A percentile compares a stretch with the other conserved stretches of the same genome.
These are phyloP conservation scores for Parasteatoda tepidariorum DNA, from an alignment of 1,140 invertebrate species.

Conservation along the genomic window DNA sequence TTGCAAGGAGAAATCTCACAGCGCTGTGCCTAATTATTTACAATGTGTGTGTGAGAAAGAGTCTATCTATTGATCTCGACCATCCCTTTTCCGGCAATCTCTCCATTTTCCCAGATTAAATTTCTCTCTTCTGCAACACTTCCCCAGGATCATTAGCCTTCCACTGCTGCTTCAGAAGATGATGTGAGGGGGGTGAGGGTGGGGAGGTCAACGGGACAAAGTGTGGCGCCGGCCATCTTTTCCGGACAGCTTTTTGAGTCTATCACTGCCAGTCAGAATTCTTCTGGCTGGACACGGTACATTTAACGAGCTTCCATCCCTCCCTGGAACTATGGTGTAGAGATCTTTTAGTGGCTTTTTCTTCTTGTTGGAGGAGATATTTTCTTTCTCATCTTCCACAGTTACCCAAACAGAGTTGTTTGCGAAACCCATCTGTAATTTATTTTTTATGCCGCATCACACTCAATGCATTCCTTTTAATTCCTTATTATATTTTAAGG, in stretches of 20 bases:
- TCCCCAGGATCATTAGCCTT: neutral
- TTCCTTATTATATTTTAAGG: too few relatives aligned
- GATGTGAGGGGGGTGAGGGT: neutral
- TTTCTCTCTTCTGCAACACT: constrained; percentile 2
- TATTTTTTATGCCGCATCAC: too few relatives aligned
- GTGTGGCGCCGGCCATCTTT: constrained; percentile 33
- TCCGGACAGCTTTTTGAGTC: constrained; percentile 12
- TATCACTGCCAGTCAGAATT: neutral
- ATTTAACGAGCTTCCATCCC: constrained; percentile 9
- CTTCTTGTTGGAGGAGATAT: too few relatives aligned
- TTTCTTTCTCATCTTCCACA: too few relatives aligned
- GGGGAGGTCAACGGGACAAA: constrained; percentile 15
- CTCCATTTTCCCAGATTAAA: constrained; percentile 35
- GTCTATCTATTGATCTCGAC: neutral
- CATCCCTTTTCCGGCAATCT: constrained; percentile 29
- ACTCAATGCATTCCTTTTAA: too few relatives aligned
- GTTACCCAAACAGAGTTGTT: too few relatives aligned
- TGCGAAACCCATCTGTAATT: too few relatives aligned
- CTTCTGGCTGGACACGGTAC: constrained; percentile 26
- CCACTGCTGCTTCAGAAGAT: neutral
- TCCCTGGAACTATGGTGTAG: neutral
- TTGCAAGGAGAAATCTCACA: too few relatives aligned
- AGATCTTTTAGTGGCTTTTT: neutral
- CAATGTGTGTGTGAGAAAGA: too few relatives aligned
- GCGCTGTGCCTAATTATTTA: too few relatives aligned